Conservation (phyloP, 2,113 vertebrate genomes). For the Arenaria interpres region DNA sequence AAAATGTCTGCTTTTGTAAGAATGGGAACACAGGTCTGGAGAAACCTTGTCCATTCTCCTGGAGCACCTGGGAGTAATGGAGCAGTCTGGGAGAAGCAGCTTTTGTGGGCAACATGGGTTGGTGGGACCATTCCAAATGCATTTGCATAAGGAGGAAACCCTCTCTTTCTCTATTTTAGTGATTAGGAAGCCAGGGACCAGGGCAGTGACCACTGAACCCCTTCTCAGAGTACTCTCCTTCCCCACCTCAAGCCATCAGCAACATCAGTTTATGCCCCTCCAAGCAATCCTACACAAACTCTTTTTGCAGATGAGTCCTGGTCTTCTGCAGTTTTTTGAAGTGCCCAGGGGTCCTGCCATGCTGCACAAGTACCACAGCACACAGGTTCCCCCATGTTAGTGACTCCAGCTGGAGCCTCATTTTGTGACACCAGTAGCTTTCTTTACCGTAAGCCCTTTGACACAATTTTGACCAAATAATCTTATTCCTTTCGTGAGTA, state of each 20-base stretch:
- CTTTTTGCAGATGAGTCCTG: background rate
- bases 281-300: background rate
- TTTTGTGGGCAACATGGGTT: rapidly evolving
- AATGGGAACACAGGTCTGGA: background rate
- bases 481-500: background rate
- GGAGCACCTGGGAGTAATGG: background rate
- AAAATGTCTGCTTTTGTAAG: background rate
- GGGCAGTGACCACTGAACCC: background rate
- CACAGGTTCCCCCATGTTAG: background rate
- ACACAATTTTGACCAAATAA: background rate
- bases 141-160: background rate
- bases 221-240: background rate
- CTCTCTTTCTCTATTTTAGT: background rate
- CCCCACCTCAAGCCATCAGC: background rate
- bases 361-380: background rate
- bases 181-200: background rate
- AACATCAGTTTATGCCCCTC: background rate
- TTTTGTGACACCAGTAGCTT: background rate
- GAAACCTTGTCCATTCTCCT: background rate
- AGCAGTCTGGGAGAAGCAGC: background rate
- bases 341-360: background rate
- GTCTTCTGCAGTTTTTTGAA: background rate
- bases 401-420: background rate
- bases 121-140: background rate
- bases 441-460: background rate